Evolutionary conservation across 2,888 invertebrate genomes (phyloP).

Genomic region (Isoperla grammatica): DNA sequence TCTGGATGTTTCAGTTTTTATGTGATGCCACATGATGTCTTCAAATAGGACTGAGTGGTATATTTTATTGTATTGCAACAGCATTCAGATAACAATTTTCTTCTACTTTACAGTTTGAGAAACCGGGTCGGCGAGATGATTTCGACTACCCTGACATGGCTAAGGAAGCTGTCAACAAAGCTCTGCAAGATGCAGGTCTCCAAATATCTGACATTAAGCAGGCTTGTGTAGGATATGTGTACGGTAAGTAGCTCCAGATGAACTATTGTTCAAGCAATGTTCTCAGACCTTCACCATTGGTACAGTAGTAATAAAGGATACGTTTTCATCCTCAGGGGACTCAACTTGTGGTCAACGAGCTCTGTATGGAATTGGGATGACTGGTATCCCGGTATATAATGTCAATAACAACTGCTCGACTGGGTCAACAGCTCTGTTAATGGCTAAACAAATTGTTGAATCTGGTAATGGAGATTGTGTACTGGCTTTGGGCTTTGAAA

Average conservation of each 20-base stretch:
- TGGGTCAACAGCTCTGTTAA: conserved; percentile 84
- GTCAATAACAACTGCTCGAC: conserved; percentile 99
- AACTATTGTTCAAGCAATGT: too few relatives aligned
- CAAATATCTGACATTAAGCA: conserved; percentile 74
- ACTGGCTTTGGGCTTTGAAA: conserved; percentile 94
- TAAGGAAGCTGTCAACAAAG: conserved; percentile 85
- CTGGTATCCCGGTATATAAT: conserved; percentile 94
- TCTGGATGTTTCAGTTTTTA: too few relatives aligned
- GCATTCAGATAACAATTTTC: conserved; percentile 23
- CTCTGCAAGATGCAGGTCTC: conserved; percentile 76
- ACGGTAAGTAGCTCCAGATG: conserved; percentile 56
- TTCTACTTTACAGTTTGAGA: conserved; percentile 65
- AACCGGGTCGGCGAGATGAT: conserved; percentile 73
- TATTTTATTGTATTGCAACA: not conserved
- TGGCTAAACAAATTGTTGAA: conserved; percentile 90
- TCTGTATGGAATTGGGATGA: conserved; percentile 90
- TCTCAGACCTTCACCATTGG: too few relatives aligned
- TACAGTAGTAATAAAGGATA: conserved; percentile 9
- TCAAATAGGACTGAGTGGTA: too few relatives aligned
- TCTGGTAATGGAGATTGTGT: conserved; percentile 82
- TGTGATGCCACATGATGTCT: too few relatives aligned
- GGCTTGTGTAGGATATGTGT: conserved; percentile 89
- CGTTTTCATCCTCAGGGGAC: conserved; percentile 56
- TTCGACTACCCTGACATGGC: conserved; percentile 95
- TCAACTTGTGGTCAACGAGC: conserved; percentile 94